Percentiles rank a stretch among this genome's conserved stretches.
These are phyloP conservation scores for Laupala kohalensis DNA, from an alignment of 1,140 invertebrate species.

Conservation along the genomic window DNA sequence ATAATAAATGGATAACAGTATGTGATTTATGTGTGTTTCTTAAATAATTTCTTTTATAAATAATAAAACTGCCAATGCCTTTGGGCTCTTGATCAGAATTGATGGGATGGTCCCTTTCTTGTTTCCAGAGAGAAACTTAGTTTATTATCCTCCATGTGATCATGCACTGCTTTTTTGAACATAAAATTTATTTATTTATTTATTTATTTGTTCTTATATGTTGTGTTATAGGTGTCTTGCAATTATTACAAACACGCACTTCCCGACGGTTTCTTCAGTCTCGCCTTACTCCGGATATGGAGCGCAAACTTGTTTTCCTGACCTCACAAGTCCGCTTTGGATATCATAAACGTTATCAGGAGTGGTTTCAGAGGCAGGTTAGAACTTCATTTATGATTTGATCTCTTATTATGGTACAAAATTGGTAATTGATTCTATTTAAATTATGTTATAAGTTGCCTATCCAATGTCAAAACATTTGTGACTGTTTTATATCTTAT, in stretches of 20 bases:
- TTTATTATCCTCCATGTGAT: no score
- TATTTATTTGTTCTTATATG: constrained; percentile 15
- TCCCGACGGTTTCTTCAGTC: constrained; percentile 82
- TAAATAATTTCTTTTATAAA: no score
- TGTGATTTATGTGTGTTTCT: no score
- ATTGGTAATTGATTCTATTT: background rate
- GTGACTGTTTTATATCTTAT: background rate
- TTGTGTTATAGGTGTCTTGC: constrained; percentile 52
- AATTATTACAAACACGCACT: constrained; percentile 78
- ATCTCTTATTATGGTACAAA: background rate
- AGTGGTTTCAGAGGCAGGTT: constrained; percentile 89
- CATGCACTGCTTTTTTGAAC: no score
- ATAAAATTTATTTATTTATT: no score
- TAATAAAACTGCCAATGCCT: no score
- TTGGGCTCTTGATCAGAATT: no score
- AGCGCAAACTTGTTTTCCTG: constrained; percentile 85
- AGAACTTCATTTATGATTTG: background rate
- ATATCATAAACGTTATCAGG: constrained; percentile 95
- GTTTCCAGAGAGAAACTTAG: no score
- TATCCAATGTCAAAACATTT: background rate
- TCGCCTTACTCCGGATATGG: constrained; percentile 92
- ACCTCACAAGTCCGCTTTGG: constrained; percentile 89
- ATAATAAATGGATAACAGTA: no score
- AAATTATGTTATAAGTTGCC: background rate
- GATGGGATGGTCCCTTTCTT: no score